A percentile compares a stretch with the other conserved stretches of the same genome.
phyloP scores from a whole-genome alignment of 2,797 vertebrate genomes.

The Caiman crocodilus region DNA sequence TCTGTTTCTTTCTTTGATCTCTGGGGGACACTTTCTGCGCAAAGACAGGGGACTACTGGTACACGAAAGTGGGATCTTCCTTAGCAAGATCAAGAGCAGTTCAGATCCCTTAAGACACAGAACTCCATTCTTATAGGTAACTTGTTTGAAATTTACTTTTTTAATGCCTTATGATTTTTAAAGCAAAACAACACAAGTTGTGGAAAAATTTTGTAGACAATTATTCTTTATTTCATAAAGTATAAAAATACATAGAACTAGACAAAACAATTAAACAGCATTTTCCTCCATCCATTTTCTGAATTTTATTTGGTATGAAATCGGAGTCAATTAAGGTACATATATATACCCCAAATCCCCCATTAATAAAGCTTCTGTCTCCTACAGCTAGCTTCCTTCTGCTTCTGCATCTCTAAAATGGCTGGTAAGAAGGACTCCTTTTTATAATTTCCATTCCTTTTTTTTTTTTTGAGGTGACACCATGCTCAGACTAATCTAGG shows the following conservation, averaged over 20 bases:
- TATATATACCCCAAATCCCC: too few species aligned
- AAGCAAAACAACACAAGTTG: conserved; percentile 3
- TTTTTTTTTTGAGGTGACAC: too few species aligned
- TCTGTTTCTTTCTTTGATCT: background rate
- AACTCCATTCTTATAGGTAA: background rate
- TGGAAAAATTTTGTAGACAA: conserved; percentile 28
- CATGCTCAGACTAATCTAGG: too few species aligned
- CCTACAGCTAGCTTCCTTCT: too few species aligned
- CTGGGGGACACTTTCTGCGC: background rate
- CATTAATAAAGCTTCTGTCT: too few species aligned
- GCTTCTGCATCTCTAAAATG: too few species aligned
- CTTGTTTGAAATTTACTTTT: background rate
- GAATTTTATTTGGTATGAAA: conserved; percentile 6
- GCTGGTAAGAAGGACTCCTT: too few species aligned
- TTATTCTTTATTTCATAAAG: conserved; percentile 23
- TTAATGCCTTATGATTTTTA: conserved; percentile 1
- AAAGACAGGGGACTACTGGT: background rate
- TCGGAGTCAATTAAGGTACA: background rate
- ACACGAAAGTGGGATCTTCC: background rate
- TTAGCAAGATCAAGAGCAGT: background rate
- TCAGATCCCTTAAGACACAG: conserved; percentile 4
- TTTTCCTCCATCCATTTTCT: background rate
- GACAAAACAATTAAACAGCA: background rate
- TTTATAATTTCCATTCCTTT: too few species aligned
- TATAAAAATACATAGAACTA: background rate